Evolutionary conservation across 2,797 vertebrate species (phyloP).

Genomic region (Perodicticus potto): DNA sequence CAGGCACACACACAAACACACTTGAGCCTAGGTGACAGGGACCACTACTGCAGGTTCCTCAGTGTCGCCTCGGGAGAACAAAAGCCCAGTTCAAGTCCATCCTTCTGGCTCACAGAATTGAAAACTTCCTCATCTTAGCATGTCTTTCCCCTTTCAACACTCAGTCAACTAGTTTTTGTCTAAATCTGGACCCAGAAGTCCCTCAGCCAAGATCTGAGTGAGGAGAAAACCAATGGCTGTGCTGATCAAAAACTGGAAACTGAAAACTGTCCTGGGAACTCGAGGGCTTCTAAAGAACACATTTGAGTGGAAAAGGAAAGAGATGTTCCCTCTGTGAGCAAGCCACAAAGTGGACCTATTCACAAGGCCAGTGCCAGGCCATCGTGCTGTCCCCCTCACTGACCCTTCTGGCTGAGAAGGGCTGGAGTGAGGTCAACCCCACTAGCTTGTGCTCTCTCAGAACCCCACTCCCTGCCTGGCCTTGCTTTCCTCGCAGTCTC

Average conservation of each 20-base stretch:
- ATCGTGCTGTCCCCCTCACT: background rate
- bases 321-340: background rate
- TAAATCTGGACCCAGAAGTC: background rate
- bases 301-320: background rate
- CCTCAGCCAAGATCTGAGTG: background rate
- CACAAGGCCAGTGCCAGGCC: background rate
- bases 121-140: background rate
- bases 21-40: background rate
- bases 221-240: background rate
- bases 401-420: background rate
- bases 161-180: background rate
- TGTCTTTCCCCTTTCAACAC: background rate
- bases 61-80: background rate
- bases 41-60: background rate
- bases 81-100: background rate
- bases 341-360: background rate
- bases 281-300: background rate
- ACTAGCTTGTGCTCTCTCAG: rapidly evolving
- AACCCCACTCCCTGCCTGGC: background rate
- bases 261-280: background rate
- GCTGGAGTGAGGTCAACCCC: background rate
- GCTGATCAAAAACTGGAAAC: background rate
- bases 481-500: background rate
- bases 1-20: background rate
- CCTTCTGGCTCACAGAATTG: background rate